Base-by-base conservation (phyloP, 2,113 vertebrate species). In the Protomyctophum bolini region DNA sequence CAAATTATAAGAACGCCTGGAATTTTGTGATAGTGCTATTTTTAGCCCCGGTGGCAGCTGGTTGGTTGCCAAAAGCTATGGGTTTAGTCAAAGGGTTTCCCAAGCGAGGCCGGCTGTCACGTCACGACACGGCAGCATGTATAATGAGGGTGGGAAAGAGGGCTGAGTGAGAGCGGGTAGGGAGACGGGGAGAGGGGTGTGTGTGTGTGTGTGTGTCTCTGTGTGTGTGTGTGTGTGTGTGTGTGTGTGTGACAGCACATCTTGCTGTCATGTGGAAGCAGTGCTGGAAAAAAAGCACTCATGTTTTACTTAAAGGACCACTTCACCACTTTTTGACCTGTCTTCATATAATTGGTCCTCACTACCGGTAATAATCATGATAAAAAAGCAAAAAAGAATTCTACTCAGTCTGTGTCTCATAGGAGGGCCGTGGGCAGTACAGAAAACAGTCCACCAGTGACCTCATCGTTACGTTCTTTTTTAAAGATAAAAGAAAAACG, bases 1-100 rank as follows among this genome's bases (percentile, higher is more conserved):
- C 79, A 85, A 87, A 88, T 86, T 50, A 21, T 21, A 70, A 70
- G 66, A 65, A 76, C 9, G 73, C 68, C 79, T 85, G 79, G 58
- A 82, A 84, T 70, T 68, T 66, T 89, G 82, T 76, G 82, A 86
- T 84, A 67, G 69, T 21, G 70, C 81, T 90, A 90, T 89, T 89
- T 86, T 87, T 84, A 90, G 83, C 70, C 10, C 8, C 21, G 21
- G 21, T 2, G 1, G 75, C 75, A 54, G 74, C 47, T 80, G 82
- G 82, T 77, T 75, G 80, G 54, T 72, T 84, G 79, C 84, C 88
- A 85, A 75, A 83, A 87, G 82, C 85, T 69, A 67, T 56, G 81
- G 70, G 70, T 83, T 89, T 81, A 77, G 85, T 21, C 21, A 2
- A 75, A 73, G 76, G 77, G 70, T 79, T 84, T 76, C 84, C 79